Conservation (phyloP, 2,888 invertebrate genomes). For the Hermodice carunculata region DNA sequence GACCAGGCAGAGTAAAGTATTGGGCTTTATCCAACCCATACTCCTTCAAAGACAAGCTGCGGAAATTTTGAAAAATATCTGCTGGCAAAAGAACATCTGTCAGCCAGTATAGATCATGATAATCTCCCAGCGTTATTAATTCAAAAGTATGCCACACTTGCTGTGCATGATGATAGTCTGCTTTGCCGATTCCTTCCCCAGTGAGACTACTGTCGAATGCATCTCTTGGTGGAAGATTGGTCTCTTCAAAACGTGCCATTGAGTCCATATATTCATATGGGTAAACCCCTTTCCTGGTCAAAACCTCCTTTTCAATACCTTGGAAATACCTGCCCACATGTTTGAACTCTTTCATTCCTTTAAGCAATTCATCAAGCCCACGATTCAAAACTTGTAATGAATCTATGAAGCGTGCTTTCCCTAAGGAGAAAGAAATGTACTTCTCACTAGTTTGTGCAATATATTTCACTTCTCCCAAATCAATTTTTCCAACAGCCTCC, state of each 20-base stretch:
- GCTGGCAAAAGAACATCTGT: conserved; percentile 52
- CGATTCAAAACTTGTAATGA: too few relatives aligned
- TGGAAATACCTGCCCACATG: not conserved
- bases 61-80: conserved; percentile 58
- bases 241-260: not conserved
- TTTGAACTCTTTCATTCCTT: conserved; percentile 19
- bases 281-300: not conserved
- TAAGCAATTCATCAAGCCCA: too few relatives aligned
- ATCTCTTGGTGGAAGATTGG: not conserved
- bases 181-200: conserved; percentile 15
- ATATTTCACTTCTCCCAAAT: conserved; percentile 21
- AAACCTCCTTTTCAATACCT: conserved; percentile 7
- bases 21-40: conserved; percentile 48
- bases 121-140: conserved; percentile 40
- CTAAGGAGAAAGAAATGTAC: conserved; percentile 31
- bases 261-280: not conserved
- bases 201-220: conserved; percentile 25
- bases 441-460: conserved; percentile 36
- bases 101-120: conserved; percentile 43
- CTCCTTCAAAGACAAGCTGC: conserved; percentile 39
- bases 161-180: conserved; percentile 36
- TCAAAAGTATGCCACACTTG: conserved; percentile 35
- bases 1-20: conserved; percentile 51
- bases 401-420: too few relatives aligned
- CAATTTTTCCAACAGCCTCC: not conserved